A percentile compares a stretch with the other conserved stretches of the same genome.
These are phyloP conservation scores for Acanthosoma haemorrhoidale DNA, from an alignment of 2,888 invertebrate genomes.

Conservation along the genomic window DNA sequence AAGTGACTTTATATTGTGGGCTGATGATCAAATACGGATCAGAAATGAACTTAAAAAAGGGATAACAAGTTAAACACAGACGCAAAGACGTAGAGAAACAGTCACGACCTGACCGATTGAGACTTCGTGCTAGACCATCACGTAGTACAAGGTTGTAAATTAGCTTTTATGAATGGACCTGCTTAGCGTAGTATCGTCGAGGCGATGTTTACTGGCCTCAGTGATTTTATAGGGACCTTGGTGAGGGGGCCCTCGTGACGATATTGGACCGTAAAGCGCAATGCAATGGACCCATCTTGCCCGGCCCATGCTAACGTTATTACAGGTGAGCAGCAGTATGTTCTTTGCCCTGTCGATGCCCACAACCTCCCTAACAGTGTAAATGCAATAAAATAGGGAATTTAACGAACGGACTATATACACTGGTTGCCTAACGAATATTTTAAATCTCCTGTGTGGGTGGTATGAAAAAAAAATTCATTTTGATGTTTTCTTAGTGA, in stretches of 20 bases:
- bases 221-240: conserved; percentile 14
- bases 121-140: conserved; percentile 23
- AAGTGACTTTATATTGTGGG: too few relatives aligned
- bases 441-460: too few relatives aligned
- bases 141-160: conserved; percentile 26
- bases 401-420: too few relatives aligned
- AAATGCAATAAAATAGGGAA: too few relatives aligned
- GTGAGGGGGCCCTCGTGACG: background rate
- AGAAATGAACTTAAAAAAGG: too few relatives aligned
- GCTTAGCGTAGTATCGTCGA: background rate
- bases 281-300: background rate
- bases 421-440: too few relatives aligned
- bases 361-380: background rate
- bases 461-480: too few relatives aligned
- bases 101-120: conserved; percentile 21
- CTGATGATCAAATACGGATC: too few relatives aligned
- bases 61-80: too few relatives aligned
- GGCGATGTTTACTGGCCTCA: background rate
- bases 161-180: conserved; percentile 23
- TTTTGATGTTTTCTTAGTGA: too few relatives aligned
- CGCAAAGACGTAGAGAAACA: background rate
- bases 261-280: background rate
- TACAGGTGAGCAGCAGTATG: too few relatives aligned
- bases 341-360: too few relatives aligned
- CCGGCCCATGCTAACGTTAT: background rate